Percentiles rank a stretch among this genome's conserved stretches.
These are phyloP conservation scores for Echeneis naucrates DNA, from an alignment of 2,797 vertebrate species.

Conservation along the genomic window DNA sequence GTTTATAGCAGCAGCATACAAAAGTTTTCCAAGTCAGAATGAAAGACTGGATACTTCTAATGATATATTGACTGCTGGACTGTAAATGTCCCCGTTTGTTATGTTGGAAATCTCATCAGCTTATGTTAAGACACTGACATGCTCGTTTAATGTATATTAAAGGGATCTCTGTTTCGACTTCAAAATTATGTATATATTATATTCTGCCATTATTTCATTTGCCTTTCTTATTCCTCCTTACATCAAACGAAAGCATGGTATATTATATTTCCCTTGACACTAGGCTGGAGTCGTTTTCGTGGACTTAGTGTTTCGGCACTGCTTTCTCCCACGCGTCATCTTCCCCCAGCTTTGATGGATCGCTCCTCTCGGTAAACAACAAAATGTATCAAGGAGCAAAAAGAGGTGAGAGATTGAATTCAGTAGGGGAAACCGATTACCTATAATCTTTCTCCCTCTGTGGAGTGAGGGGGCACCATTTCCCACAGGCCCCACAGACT, in stretches of 20 bases:
- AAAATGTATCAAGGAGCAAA: slow-evolving; percentile 61
- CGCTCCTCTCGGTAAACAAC: slow-evolving; percentile 67
- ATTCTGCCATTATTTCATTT: slow-evolving; percentile 15
- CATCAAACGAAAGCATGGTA: slow-evolving; percentile 47
- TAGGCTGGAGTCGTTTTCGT: slow-evolving; percentile 38
- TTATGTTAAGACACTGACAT: not conserved
- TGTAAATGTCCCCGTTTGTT: too few relatives aligned
- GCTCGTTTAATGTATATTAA: not conserved
- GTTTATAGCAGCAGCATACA: too few relatives aligned
- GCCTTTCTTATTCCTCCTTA: slow-evolving; percentile 28
- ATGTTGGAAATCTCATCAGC: too few relatives aligned
- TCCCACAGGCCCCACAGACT: slow-evolving; percentile 42
- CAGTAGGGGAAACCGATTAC: slow-evolving; percentile 66
- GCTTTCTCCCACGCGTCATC: slow-evolving; percentile 52
- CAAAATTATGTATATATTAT: not conserved
- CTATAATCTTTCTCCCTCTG: slow-evolving; percentile 58
- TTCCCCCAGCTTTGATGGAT: slow-evolving; percentile 65
- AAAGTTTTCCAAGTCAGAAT: too few relatives aligned
- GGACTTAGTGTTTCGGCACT: slow-evolving; percentile 42
- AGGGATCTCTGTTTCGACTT: slow-evolving; percentile 5
- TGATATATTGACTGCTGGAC: too few relatives aligned
- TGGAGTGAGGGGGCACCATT: slow-evolving; percentile 43
- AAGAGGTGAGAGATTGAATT: slow-evolving; percentile 60
- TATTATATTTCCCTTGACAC: slow-evolving; percentile 40
- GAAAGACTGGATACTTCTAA: too few relatives aligned